Conservation (phyloP, 2,888 invertebrate genomes). For the Linhomoeus sp. region DNA sequence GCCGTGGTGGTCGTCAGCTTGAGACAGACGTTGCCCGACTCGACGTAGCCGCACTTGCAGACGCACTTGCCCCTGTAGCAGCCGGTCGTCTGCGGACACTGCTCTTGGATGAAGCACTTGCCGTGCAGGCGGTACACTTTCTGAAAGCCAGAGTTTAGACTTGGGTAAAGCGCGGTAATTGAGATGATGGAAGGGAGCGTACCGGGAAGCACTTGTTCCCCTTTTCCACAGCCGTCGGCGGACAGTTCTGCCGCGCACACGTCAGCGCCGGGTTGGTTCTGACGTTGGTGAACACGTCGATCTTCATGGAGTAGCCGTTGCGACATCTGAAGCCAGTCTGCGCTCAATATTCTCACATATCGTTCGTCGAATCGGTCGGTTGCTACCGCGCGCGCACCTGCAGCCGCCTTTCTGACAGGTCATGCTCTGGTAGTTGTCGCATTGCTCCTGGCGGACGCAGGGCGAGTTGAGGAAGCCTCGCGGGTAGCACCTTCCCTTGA, state of each 20-base stretch:
- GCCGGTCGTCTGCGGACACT: slow-evolving; percentile 22
- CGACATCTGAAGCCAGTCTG: too few species aligned
- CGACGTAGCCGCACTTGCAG: slow-evolving; percentile 8
- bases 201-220: too few species aligned
- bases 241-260: not conserved
- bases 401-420: slow-evolving; percentile 12
- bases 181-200: too few species aligned
- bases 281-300: not conserved
- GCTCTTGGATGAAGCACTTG: slow-evolving; percentile 24
- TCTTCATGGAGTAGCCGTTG: too few species aligned
- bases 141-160: too few species aligned
- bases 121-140: too few species aligned
- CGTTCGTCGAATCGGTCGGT: too few species aligned
- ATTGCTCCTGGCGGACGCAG: slow-evolving; percentile 20
- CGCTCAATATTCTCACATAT: too few species aligned
- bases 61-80: slow-evolving; percentile 23
- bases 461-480: slow-evolving; percentile 21
- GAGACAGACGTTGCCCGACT: not conserved
- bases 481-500: slow-evolving; percentile 6
- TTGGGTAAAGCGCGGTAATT: too few species aligned
- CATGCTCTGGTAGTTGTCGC: slow-evolving; percentile 25
- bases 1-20: not conserved
- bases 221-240: too few species aligned
- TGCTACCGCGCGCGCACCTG: too few species aligned
- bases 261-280: not conserved